Evolutionary conservation across 2,888 invertebrate genomes (phyloP).

Genomic region (Polymixis flavicincta): DNA sequence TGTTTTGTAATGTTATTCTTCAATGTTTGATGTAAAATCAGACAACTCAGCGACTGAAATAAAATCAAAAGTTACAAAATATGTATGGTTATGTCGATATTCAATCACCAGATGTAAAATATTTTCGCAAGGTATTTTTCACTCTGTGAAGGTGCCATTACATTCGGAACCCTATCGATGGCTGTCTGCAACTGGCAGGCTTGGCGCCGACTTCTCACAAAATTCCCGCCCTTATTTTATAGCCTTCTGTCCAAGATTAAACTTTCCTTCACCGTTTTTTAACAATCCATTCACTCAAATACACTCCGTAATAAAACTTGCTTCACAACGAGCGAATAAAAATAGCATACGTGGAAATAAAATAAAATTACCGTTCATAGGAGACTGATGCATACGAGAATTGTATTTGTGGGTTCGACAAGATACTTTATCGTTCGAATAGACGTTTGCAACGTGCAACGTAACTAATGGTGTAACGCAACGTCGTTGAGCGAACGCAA

Average conservation of each 20-base stretch:
- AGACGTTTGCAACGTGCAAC: constrained; percentile 27
- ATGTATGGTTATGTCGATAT: too few species aligned
- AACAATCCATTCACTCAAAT: constrained; percentile 79
- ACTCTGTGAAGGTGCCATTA: constrained; percentile 73
- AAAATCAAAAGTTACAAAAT: too few species aligned
- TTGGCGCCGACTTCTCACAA: constrained; percentile 86
- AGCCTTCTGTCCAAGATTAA: constrained; percentile 89
- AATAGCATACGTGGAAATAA: constrained; percentile 66
- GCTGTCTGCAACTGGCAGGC: constrained; percentile 89
- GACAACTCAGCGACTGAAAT: too few species aligned
- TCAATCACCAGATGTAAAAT: too few species aligned
- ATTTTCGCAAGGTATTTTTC: constrained; percentile 63
- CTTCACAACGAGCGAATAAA: constrained; percentile 62
- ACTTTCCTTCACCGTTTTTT: constrained; percentile 82
- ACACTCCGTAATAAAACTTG: constrained; percentile 74
- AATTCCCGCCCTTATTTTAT: constrained; percentile 89
- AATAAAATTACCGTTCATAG: constrained; percentile 40
- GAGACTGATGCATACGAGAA: constrained; percentile 36
- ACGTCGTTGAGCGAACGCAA: constrained; percentile 22
- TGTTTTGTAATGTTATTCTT: too few species aligned
- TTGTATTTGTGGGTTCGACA: constrained; percentile 37
- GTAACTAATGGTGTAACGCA: constrained; percentile 37
- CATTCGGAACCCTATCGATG: constrained; percentile 87
- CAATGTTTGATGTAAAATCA: too few species aligned
- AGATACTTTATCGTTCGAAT: constrained; percentile 31